Evolutionary conservation across 2,888 invertebrate genomes (phyloP).

Genomic region (Glomeris marginata): DNA sequence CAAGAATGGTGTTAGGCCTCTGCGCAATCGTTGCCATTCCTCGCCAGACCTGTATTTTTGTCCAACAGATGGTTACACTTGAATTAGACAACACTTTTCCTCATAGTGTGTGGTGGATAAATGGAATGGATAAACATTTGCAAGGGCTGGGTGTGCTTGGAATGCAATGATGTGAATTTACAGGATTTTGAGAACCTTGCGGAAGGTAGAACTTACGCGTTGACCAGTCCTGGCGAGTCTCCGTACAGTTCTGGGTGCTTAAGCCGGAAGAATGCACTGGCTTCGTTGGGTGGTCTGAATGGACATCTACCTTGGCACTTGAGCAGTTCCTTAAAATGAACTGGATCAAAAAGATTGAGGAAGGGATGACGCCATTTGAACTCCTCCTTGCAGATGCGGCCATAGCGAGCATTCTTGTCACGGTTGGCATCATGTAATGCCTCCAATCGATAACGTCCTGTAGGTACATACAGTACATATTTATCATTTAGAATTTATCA

Average conservation of each 20-base stretch:
- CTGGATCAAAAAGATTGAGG: conserved; percentile 21
- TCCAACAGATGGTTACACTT: too few species aligned
- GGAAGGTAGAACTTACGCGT: conserved; percentile 20
- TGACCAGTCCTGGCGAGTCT: conserved; percentile 18
- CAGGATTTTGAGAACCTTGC: too few species aligned
- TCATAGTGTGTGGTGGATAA: too few species aligned
- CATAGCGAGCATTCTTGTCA: conserved; percentile 21
- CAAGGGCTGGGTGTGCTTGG: too few species aligned
- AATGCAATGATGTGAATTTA: too few species aligned
- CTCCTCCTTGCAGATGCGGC: conserved; percentile 21
- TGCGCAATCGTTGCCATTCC: conserved; percentile 20
- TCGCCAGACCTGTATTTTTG: conserved; percentile 16
- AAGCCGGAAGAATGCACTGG: conserved; percentile 18
- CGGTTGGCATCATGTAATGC: conserved; percentile 20
- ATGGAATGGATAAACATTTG: too few species aligned
- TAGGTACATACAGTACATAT: background rate
- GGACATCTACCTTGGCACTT: conserved; percentile 20
- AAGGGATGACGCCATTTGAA: conserved; percentile 19
- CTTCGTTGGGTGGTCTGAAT: conserved; percentile 21
- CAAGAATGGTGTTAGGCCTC: conserved; percentile 18
- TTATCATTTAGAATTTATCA: background rate
- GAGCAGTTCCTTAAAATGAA: conserved; percentile 21
- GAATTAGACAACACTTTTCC: too few species aligned
- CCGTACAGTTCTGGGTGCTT: conserved; percentile 19
- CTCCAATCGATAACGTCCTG: conserved; percentile 17